phyloP scores from a whole-genome alignment of 2,113 vertebrate genomes.

The Rafetus swinhoei region DNA sequence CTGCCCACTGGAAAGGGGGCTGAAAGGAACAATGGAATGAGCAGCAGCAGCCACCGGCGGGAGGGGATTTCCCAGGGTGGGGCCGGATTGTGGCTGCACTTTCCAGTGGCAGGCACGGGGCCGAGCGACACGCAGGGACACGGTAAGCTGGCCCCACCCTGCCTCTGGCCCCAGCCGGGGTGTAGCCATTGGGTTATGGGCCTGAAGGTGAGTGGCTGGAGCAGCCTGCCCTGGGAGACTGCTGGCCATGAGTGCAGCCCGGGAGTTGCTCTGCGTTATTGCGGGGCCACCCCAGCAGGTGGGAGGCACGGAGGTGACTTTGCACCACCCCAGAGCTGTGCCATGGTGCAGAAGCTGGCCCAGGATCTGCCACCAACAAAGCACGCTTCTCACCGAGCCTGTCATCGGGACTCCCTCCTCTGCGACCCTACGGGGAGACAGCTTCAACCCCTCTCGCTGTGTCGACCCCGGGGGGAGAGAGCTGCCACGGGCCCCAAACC shows the following conservation, averaged over 20 bases:
- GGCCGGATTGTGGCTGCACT: too few species aligned
- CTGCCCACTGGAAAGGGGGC: too few species aligned
- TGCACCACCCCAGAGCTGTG: background rate
- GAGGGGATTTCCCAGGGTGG: too few species aligned
- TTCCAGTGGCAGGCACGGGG: too few species aligned
- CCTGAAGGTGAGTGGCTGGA: background rate
- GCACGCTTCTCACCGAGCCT: slow-evolving; percentile 36
- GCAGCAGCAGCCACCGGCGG: too few species aligned
- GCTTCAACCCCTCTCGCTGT: slow-evolving; percentile 32
- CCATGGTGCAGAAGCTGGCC: background rate
- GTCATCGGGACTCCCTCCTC: slow-evolving; percentile 9
- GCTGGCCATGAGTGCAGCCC: background rate
- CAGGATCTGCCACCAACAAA: slow-evolving; percentile 8
- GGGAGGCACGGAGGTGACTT: background rate
- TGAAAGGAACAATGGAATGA: too few species aligned
- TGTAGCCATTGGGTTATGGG: too few species aligned
- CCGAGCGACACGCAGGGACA: too few species aligned
- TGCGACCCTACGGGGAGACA: slow-evolving; percentile 43
- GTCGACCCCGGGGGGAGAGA: background rate
- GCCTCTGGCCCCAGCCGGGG: too few species aligned
- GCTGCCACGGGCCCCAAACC: background rate
- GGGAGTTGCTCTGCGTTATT: too few species aligned
- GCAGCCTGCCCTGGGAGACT: background rate
- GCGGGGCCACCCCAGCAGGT: background rate
- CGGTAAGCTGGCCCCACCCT: too few species aligned